Percentiles rank a stretch among this genome's conserved stretches.
Evolutionary conservation across 2,113 vertebrate genomes (phyloP).

Genomic region (Hystrix brachyura): DNA sequence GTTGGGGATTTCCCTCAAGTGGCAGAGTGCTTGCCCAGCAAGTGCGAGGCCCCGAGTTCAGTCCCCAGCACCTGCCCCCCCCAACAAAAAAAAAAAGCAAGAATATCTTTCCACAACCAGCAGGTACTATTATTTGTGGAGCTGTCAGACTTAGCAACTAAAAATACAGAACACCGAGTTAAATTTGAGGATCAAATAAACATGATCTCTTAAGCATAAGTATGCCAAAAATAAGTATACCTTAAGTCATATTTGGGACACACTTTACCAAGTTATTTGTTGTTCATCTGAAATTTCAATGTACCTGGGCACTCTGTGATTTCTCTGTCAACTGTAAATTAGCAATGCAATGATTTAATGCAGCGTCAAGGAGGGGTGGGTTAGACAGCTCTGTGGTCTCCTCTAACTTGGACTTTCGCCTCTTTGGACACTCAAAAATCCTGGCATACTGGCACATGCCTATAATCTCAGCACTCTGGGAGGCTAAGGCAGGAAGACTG

Average conservation of each 20-base stretch:
- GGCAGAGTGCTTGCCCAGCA: too few species aligned
- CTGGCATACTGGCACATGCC: background rate
- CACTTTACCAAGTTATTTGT: background rate
- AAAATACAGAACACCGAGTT: background rate
- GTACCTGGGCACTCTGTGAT: background rate
- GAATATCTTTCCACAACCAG: background rate
- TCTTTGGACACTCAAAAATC: background rate
- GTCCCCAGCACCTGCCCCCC: too few species aligned
- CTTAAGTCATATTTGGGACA: background rate
- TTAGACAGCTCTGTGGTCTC: background rate
- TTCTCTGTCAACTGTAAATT: background rate
- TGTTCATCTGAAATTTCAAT: background rate
- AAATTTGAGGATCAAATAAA: background rate
- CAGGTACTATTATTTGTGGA: background rate
- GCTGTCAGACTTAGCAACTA: background rate
- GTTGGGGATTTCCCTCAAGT: too few species aligned
- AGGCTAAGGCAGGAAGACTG: background rate
- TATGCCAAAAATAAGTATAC: background rate
- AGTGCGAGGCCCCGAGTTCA: too few species aligned
- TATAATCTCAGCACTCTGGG: background rate
- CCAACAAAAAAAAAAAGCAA: background rate
- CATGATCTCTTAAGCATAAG: background rate
- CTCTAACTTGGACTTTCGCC: background rate
- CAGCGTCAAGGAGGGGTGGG: too few species aligned
- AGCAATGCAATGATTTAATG: background rate